Evolutionary conservation across 2,113 vertebrate species (phyloP), one percentile per base, ranked within the genome.

Genomic region (Recurvirostra avosetta): DNA sequence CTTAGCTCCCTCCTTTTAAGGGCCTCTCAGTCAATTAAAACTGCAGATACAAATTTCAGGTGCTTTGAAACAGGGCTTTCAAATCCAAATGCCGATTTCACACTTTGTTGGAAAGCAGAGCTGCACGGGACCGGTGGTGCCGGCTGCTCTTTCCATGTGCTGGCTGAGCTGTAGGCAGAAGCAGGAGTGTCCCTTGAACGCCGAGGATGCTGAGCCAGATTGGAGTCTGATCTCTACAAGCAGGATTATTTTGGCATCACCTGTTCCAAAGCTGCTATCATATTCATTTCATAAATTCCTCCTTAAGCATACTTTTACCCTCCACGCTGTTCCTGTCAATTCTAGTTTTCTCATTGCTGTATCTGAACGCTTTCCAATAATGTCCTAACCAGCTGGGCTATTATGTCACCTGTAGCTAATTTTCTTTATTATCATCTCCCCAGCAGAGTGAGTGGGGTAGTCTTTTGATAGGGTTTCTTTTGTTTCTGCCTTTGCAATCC

Each of bases 101-200:
- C 17, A 32, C 12, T 36, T 61, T 55, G 41, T 19, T 26, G 27
- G 40, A 52, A 78, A 78, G 40, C 68, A 29, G 32, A 72, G 14
- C 34, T 34, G 9, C 3, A 2, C 0, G 0, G 9, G 32, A 55
- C 12, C 0, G 0, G 12, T 5, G 3, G 38, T 15, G 27, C 23
- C 0, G 0, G 50, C 26, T 7, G 40, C 12, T 41, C 9, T 70
- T 30, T 29, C 72, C 0, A 0, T 29, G 11, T 0, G 0, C 21
- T 25, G 23, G 14, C 5, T 5, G 38, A 59, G 9, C 65, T n/a
- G 15, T 30, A 66, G 41, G 15, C 27, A 88, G n/a, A 18, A 68
- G 5, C 22, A 79, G 34, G 10, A 47, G 2, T 8, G 8, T 66
- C 36, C 38, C 30, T 72, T 41, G 41, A 41, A 67, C 0, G 0